Conservation (phyloP, 2,113 vertebrate genomes). For the Morone chrysops region DNA sequence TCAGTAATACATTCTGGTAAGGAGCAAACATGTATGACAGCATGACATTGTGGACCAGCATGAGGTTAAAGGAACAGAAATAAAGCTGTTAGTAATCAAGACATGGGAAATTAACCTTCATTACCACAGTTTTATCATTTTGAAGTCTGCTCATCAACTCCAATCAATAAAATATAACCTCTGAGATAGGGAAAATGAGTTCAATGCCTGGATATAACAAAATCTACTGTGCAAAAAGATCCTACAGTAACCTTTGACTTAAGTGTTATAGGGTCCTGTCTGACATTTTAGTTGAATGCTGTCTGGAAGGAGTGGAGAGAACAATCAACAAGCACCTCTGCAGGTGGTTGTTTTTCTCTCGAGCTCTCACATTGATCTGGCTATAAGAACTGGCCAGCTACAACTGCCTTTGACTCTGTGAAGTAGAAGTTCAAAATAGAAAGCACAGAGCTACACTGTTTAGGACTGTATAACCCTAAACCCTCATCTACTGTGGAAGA, state of each 20-base stretch:
- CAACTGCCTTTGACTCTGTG: not conserved
- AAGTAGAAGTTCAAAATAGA: not conserved
- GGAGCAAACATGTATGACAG: conserved; percentile 20
- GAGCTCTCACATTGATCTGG: not conserved
- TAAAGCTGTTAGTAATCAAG: conserved; percentile 10
- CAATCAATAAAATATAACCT: conserved; percentile 1
- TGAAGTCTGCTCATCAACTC: conserved; percentile 20
- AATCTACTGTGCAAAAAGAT: not conserved
- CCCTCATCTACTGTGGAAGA: not conserved
- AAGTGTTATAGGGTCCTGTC: not conserved
- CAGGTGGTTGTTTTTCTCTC: not conserved
- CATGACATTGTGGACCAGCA: not conserved
- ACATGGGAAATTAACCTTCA: conserved; percentile 12
- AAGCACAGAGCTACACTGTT: not conserved
- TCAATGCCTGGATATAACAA: conserved; percentile 1
- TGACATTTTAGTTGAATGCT: not conserved
- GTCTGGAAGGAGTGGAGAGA: not conserved
- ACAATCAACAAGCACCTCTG: not conserved
- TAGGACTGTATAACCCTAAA: not conserved
- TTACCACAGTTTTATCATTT: conserved; percentile 21
- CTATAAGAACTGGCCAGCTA: not conserved
- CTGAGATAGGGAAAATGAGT: not conserved
- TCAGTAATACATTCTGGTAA: conserved; percentile 9
- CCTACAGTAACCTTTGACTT: not conserved
- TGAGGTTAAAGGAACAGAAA: conserved; percentile 25